Conservation (phyloP, 64 coral and sea anemone species). For the Acropora yongei region DNA sequence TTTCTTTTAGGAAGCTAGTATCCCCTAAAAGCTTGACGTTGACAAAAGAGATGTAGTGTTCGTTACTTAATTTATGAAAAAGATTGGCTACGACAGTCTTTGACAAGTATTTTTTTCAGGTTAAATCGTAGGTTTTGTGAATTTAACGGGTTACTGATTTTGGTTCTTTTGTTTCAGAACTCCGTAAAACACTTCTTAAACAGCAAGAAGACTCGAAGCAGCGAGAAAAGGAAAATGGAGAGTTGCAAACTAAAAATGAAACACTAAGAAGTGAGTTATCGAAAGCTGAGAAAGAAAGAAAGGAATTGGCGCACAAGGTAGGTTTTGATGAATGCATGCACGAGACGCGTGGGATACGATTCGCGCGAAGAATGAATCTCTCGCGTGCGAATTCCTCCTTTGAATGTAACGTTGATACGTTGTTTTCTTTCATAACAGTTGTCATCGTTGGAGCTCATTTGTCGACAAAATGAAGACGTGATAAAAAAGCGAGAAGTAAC, state of each 20-base stretch:
- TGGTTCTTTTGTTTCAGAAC: conserved; percentile 20
- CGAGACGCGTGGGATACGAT: background rate
- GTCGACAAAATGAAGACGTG: conserved; percentile 82
- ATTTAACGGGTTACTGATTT: background rate
- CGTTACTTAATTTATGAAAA: too few relatives aligned
- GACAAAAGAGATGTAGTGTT: too few relatives aligned
- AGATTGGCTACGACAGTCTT: too few relatives aligned
- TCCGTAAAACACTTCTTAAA: conserved; percentile 57
- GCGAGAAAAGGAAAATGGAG: conserved; percentile 75
- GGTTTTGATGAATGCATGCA: background rate
- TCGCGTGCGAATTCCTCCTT: too few relatives aligned
- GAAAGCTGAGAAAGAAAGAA: conserved; percentile 60
- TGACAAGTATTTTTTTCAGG: background rate
- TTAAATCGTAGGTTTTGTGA: background rate
- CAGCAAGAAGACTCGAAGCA: conserved; percentile 67
- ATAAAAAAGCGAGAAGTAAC: conserved; percentile 88
- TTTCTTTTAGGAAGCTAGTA: too few relatives aligned
- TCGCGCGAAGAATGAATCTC: too few relatives aligned
- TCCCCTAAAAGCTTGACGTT: too few relatives aligned
- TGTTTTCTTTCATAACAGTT: conserved; percentile 30
- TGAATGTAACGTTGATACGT: too few relatives aligned
- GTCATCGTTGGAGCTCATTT: conserved; percentile 76
- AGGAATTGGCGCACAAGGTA: conserved; percentile 77
- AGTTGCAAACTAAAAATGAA: conserved; percentile 59
- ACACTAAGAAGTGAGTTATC: conserved; percentile 58